phyloP scores from a whole-genome alignment of 2,797 vertebrate species.

The Cryptoprocta ferox region DNA sequence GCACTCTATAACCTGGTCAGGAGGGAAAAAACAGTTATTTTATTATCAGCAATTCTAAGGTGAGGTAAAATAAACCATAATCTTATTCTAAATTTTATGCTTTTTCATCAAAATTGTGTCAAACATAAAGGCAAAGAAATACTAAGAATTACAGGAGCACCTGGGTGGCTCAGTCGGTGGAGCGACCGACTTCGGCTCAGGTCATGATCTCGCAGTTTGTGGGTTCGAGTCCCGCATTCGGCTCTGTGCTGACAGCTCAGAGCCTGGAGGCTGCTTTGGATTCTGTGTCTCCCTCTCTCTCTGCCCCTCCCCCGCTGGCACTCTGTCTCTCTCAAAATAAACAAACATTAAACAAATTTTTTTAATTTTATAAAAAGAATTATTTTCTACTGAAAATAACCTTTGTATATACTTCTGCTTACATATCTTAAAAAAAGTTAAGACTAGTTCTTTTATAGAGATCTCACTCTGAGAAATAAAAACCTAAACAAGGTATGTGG shows the following conservation, averaged over 20 bases:
- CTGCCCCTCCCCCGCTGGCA: too few species aligned
- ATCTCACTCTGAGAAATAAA: background rate
- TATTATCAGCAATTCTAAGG: background rate
- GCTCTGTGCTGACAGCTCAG: too few species aligned
- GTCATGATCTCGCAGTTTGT: too few species aligned
- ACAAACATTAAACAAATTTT: too few species aligned
- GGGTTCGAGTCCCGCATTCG: fast-evolving
- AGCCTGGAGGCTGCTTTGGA: too few species aligned
- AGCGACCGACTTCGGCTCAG: too few species aligned
- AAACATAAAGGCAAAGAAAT: slow-evolving; percentile 24
- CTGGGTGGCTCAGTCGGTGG: too few species aligned
- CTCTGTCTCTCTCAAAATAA: too few species aligned
- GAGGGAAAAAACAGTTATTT: background rate
- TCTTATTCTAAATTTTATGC: background rate
- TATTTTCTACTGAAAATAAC: slow-evolving; percentile 28
- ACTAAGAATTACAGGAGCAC: background rate
- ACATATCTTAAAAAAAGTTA: background rate
- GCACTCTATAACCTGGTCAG: slow-evolving; percentile 89
- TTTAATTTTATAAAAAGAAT: background rate
- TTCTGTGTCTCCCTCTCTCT: too few species aligned
- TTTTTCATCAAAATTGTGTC: background rate
- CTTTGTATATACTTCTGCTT: background rate
- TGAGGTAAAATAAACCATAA: background rate
- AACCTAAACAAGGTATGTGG: background rate
- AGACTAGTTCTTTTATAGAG: background rate